These are phyloP conservation scores for Heterochromis multidens DNA, from an alignment of 2,113 vertebrate species.

Conservation along the genomic window DNA sequence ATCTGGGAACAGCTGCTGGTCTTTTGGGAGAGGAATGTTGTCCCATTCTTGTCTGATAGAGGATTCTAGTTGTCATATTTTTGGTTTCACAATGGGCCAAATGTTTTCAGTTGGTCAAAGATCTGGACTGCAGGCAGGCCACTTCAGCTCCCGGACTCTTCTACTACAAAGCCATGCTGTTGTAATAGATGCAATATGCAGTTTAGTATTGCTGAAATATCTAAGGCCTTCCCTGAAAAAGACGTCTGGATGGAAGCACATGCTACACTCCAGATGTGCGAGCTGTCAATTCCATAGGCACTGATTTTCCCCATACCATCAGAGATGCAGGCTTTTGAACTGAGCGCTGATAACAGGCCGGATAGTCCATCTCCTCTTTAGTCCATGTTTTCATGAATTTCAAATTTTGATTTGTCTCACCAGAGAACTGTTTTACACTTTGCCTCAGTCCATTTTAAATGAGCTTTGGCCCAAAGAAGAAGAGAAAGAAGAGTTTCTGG, in stretches of 20 bases:
- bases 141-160: not conserved
- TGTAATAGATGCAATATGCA: not conserved
- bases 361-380: not conserved
- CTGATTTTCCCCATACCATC: too few species aligned
- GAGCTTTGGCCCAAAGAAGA: not conserved
- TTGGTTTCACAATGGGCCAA: not conserved
- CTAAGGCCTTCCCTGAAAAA: too few species aligned
- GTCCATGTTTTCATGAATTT: not conserved
- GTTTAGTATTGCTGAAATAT: not conserved
- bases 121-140: not conserved
- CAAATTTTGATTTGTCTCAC: not conserved
- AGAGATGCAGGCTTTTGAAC: too few species aligned
- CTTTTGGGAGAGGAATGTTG: not conserved
- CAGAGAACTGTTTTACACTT: not conserved
- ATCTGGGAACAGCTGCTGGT: not conserved
- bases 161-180: not conserved
- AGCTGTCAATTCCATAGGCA: too few species aligned
- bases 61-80: not conserved
- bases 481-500: not conserved
- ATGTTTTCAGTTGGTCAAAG: not conserved
- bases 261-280: too few species aligned
- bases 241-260: too few species aligned
- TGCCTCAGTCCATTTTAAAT: not conserved
- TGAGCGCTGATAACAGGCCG: too few species aligned
- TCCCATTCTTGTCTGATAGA: fast-evolving